Evolutionary conservation across 2,888 invertebrate species (phyloP).

Genomic region (Chironomus riparius): DNA sequence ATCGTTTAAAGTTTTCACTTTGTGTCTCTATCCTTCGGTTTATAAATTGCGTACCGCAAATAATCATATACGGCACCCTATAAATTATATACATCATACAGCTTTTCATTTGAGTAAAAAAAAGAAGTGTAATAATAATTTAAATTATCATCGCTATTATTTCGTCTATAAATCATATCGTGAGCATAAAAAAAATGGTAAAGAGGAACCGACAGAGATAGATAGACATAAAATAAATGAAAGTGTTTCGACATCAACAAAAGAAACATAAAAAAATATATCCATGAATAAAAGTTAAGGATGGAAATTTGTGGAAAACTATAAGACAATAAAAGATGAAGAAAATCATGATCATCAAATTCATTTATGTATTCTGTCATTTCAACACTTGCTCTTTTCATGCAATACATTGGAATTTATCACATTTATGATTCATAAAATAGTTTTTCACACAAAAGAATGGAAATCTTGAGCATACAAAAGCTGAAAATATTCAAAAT

Average conservation of each 20-base stretch:
- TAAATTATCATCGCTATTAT: conserved; percentile 23
- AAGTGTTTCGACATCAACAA: not conserved
- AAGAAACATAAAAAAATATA: not conserved
- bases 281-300: too few relatives aligned
- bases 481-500: too few relatives aligned
- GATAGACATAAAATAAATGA: not conserved
- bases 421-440: not conserved
- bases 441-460: too few relatives aligned
- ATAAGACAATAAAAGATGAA: not conserved
- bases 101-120: not conserved
- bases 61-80: not conserved
- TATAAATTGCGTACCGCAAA: not conserved
- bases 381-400: conserved; percentile 8
- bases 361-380: conserved; percentile 8
- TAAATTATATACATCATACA: not conserved
- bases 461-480: too few relatives aligned
- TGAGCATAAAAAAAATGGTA: not conserved
- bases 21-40: not conserved
- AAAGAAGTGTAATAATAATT: conserved; percentile 20
- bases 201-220: too few relatives aligned
- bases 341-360: conserved; percentile 8
- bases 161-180: conserved; percentile 11
- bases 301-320: not conserved
- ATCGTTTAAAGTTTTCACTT: not conserved
- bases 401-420: not conserved